Percentiles rank a stretch among this genome's conserved stretches.
Evolutionary conservation across 1,140 invertebrate genomes (phyloP).

Genomic region (Bombus superbus): DNA sequence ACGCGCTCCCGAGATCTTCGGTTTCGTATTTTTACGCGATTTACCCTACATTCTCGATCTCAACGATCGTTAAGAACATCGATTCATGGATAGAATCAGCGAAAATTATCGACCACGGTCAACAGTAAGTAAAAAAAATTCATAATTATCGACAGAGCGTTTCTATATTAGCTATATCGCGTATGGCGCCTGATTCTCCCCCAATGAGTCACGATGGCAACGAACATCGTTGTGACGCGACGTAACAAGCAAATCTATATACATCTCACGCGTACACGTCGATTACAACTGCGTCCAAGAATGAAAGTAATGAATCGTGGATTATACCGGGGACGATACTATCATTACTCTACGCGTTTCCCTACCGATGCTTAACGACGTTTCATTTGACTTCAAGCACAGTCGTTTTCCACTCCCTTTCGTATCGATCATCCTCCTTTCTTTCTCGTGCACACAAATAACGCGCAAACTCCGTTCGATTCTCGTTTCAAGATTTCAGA

Average conservation of each 20-base stretch:
- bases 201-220: conserved; percentile 36
- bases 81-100: not conserved
- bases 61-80: not conserved
- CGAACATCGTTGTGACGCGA: not conserved
- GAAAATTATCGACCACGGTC: too few species aligned
- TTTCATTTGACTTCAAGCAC: not conserved
- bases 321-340: conserved; percentile 43
- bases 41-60: not conserved
- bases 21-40: not conserved
- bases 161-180: not conserved
- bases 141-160: not conserved
- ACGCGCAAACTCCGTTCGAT: conserved; percentile 28
- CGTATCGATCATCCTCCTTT: conserved; percentile 19
- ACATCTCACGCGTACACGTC: too few species aligned
- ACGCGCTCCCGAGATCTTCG: not conserved
- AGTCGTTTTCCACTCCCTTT: not conserved
- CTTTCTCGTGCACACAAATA: not conserved
- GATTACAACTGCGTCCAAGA: conserved; percentile 55
- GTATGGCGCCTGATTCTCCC: not conserved
- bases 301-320: conserved; percentile 39
- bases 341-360: not conserved
- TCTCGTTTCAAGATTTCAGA: not conserved
- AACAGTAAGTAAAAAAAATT: not conserved
- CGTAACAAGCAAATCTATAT: not conserved
- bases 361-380: not conserved